These are phyloP conservation scores for Lophotis ruficrista DNA, from an alignment of 2,113 vertebrate species.

Conservation along the genomic window DNA sequence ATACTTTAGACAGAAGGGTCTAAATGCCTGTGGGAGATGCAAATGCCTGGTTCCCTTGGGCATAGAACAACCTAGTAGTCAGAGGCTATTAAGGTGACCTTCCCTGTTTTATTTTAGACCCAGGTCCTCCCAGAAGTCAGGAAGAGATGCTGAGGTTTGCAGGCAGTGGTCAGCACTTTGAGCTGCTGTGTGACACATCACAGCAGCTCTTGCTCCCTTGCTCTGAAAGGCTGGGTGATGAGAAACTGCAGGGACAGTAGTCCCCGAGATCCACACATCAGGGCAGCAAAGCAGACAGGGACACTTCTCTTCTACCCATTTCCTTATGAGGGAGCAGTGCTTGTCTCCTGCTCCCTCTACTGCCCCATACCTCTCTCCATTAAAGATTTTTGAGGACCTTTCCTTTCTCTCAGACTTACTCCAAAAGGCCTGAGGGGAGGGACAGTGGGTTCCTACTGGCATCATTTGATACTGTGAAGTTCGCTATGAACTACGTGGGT, in stretches of 20 bases:
- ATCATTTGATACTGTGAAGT: not conserved
- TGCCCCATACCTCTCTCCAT: not conserved
- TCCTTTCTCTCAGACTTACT: not conserved
- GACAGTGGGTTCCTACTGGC: not conserved
- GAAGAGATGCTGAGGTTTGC: not conserved
- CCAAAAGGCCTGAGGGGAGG: not conserved
- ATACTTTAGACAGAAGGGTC: not conserved
- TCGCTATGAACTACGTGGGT: accelerated
- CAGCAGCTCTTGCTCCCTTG: not conserved
- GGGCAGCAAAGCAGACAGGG: not conserved
- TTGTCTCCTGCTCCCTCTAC: not conserved
- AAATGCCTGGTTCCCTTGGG: not conserved
- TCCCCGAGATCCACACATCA: not conserved
- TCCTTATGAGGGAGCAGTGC: not conserved
- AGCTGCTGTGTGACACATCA: not conserved
- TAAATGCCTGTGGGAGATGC: not conserved
- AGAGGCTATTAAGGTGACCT: not conserved
- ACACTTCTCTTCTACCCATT: not conserved
- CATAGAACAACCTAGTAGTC: not conserved
- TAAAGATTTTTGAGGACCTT: not conserved
- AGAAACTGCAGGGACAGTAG: not conserved
- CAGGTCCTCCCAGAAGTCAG: not conserved
- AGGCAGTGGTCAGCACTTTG: not conserved
- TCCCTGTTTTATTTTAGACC: not conserved
- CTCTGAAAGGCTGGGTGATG: not conserved